Evolutionary conservation across 1,140 invertebrate genomes (phyloP).

Genomic region (Caenorhabditis tropicalis): DNA sequence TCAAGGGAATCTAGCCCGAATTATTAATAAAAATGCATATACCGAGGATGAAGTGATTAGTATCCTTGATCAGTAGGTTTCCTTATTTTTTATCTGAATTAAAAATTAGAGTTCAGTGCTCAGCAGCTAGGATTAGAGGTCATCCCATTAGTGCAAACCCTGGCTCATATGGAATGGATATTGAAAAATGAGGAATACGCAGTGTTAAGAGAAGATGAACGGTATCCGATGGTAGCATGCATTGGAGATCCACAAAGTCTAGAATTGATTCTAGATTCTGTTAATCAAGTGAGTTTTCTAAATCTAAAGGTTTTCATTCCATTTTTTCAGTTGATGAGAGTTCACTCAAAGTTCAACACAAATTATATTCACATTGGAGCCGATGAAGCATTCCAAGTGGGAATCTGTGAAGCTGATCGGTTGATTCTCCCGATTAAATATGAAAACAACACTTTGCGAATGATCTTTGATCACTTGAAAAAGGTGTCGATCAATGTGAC

Average conservation of each 20-base stretch:
- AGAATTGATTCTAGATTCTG: not conserved
- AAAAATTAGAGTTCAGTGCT: not conserved
- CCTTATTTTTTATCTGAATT: not conserved
- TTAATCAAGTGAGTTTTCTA: not conserved
- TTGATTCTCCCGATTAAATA: not conserved
- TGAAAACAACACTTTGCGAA: not conserved
- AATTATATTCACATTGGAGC: not conserved
- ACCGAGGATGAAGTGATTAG: slow-evolving; percentile 14
- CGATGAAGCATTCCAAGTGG: slow-evolving; percentile 17
- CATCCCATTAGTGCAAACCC: not conserved
- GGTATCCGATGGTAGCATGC: slow-evolving; percentile 22
- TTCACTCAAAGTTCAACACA: not conserved
- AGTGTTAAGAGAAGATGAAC: not conserved
- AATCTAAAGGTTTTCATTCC: not conserved
- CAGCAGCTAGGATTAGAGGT: not conserved
- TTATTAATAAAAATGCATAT: slow-evolving; percentile 13
- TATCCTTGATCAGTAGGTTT: slow-evolving; percentile 15
- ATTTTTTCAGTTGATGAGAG: not conserved
- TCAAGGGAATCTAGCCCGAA: not conserved
- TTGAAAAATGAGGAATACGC: slow-evolving; percentile 4
- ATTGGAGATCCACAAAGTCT: slow-evolving; percentile 21
- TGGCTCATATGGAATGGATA: slow-evolving; percentile 29
- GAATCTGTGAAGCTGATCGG: slow-evolving; percentile 18
- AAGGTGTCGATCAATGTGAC: slow-evolving; percentile 14
- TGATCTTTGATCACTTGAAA: slow-evolving; percentile 24